These are phyloP conservation scores for Pollenia amentaria DNA, from an alignment of 2,888 invertebrate genomes.

Conservation along the genomic window DNA sequence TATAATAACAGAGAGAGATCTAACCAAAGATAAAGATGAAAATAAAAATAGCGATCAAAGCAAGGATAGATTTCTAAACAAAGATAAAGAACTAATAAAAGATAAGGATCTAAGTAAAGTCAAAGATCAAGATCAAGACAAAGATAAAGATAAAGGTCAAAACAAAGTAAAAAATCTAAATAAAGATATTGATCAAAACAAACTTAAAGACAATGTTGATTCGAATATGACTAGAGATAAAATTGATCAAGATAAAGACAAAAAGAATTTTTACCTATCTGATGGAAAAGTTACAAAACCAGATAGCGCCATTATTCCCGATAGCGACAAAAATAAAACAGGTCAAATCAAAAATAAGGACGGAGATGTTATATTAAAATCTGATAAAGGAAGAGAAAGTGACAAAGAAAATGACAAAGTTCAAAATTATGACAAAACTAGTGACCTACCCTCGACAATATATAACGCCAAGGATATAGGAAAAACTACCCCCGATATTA, in stretches of 20 bases:
- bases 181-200: background rate
- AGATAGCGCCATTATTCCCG: background rate
- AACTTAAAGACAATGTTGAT: background rate
- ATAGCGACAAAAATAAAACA: background rate
- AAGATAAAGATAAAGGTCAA: background rate
- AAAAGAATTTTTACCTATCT: too few relatives aligned
- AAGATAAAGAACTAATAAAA: conserved; percentile 6
- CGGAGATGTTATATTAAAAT: background rate
- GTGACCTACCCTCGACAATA: too few relatives aligned
- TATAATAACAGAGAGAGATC: background rate
- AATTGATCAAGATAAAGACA: background rate
- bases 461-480: too few relatives aligned
- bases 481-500: too few relatives aligned
- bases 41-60: background rate
- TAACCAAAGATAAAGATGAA: background rate
- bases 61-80: background rate
- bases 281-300: background rate
- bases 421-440: too few relatives aligned
- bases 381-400: background rate
- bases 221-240: background rate
- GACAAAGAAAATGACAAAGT: conserved; percentile 18
- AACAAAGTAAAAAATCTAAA: background rate
- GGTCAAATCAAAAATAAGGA: background rate
- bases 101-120: background rate
- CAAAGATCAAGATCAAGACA: background rate